Conservation (phyloP, 2,113 vertebrate genomes). For the Lepisosteus oculatus region DNA sequence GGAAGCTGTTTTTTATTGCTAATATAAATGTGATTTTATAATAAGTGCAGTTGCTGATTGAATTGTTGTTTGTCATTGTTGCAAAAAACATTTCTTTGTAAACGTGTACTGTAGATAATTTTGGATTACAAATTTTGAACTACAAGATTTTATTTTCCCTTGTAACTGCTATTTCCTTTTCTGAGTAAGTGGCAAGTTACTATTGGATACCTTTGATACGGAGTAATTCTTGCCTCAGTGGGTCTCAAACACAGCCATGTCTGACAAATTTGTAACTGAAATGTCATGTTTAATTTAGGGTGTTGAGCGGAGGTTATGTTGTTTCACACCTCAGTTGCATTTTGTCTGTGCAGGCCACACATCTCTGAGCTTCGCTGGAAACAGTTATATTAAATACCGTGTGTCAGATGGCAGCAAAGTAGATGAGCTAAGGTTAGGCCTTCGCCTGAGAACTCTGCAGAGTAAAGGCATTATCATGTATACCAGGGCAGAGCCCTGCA, state of each 20-base stretch:
- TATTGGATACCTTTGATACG: background rate
- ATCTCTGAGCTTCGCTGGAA: constrained; percentile 94
- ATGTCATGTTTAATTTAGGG: background rate
- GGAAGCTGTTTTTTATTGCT: no score
- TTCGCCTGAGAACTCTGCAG: constrained; percentile 90
- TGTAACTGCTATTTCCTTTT: background rate
- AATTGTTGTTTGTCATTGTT: no score
- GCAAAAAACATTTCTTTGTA: background rate
- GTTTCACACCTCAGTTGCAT: background rate
- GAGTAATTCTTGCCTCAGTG: background rate
- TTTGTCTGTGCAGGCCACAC: constrained; percentile 75
- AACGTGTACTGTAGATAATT: no score
- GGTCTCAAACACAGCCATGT: background rate
- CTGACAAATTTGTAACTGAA: background rate
- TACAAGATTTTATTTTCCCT: no score
- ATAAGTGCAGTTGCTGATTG: no score
- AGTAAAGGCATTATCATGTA: constrained; percentile 92
- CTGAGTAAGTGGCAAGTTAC: constrained; percentile 13
- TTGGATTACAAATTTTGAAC: no score
- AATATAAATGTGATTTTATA: no score
- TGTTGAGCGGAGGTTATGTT: background rate
- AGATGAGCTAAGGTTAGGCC: constrained; percentile 83
- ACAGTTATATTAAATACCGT: constrained; percentile 94
- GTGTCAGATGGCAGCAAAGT: constrained; percentile 80
- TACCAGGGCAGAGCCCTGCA: constrained; percentile 84